Percentiles rank a stretch among this genome's conserved stretches.
Evolutionary conservation across 1,140 invertebrate genomes (phyloP).

Genomic region (Choristoneura fumiferana): DNA sequence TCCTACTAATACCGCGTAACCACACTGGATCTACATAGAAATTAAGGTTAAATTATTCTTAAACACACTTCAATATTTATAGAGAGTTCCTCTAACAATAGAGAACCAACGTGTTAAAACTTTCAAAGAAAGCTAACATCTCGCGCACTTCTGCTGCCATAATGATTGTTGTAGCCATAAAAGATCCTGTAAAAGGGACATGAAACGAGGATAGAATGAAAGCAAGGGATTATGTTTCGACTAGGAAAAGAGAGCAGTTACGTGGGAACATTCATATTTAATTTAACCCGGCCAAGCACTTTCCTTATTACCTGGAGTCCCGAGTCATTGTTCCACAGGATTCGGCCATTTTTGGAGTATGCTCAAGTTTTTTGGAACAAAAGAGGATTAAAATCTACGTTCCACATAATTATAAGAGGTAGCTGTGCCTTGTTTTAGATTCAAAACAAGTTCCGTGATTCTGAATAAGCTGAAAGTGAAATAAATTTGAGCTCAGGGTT

Average conservation of each 20-base stretch:
- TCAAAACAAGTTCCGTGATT: background rate
- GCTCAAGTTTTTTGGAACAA: slow-evolving; percentile 14
- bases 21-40: too few species aligned
- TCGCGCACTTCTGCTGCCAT: slow-evolving; percentile 19
- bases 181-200: slow-evolving; percentile 39
- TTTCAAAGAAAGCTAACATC: slow-evolving; percentile 11
- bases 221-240: slow-evolving; percentile 34
- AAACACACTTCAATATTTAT: too few species aligned
- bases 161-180: slow-evolving; percentile 32
- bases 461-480: background rate
- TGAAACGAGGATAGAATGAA: slow-evolving; percentile 31
- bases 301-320: slow-evolving; percentile 39
- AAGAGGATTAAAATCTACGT: slow-evolving; percentile 14
- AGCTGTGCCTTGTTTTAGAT: background rate
- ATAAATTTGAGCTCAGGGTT: too few species aligned
- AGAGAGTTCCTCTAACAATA: too few species aligned
- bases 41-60: too few species aligned
- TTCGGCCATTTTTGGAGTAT: slow-evolving; percentile 8
- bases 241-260: slow-evolving; percentile 22
- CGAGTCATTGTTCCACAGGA: slow-evolving; percentile 13
- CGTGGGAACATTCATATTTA: slow-evolving; percentile 41
- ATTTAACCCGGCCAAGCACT: slow-evolving; percentile 37
- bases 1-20: too few species aligned
- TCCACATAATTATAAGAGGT: slow-evolving; percentile 6
- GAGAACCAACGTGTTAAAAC: background rate